Evolutionary conservation across 2,888 invertebrate genomes (phyloP), one percentile per base, ranked within the genome.

Genomic region (Lasioglossum zephyrum): DNA sequence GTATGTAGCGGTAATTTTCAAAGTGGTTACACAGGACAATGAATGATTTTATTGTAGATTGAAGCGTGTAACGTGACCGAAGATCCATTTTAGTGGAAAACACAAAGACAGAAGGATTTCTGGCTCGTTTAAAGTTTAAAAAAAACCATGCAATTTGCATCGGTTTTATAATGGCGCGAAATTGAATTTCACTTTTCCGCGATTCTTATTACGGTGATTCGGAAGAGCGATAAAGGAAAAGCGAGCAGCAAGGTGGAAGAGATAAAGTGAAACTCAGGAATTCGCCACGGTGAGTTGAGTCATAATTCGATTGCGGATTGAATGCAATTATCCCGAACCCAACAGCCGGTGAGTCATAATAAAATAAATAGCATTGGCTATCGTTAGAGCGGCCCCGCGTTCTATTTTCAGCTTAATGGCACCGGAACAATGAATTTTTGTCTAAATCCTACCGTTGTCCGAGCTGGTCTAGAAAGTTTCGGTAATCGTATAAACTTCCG

Each of bases 151-250:
- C 4, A 13, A 60, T 53, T 16, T 22, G 16, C 39, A 8, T 36
- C 31, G 66, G 39, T 69, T 69, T 39, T 6, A 22, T 22, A 69
- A 39, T 69, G 39, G 22, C 31, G 9, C 36, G 66, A 39, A 70
- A 41, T 70, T 39, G 11, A 39, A 39, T 39, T 70, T 70, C 69
- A 70, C 41, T 70, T 39, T n/a, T 70, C 69, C 66, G 36, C 36
- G 9, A 36, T 66, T 36, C 36, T 66, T 66, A 22, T 66, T 16
- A 39, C 22, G 69, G 22, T n/a, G 36, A 70, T 31, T 26, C 5
- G 31, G 16, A 70, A 11, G 39, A 70, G 9, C 39, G 69, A 41
- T 69, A 69, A 22, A 69, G 39, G 69, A 39, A 69, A 41, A 41
- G 22, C 41, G 36, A 70, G 69, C 69, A 39, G 31, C 31, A 31